phyloP scores from a whole-genome alignment of 2,113 vertebrate species.

The Herpailurus yagouaroundi region DNA sequence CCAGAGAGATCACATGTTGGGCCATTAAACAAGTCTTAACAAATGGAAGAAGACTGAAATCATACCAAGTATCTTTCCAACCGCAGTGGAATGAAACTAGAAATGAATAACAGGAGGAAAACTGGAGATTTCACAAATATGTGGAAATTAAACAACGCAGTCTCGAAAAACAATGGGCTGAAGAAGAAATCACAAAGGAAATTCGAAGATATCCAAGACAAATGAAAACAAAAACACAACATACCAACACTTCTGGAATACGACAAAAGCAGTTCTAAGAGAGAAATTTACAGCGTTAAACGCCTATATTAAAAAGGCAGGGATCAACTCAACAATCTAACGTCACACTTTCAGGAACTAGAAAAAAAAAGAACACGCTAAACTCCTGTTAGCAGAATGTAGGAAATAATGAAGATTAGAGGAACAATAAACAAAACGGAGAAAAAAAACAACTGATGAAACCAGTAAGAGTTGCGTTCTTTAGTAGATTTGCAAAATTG shows the following conservation, averaged over 20 bases:
- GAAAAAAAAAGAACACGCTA: background rate
- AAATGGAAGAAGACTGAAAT: background rate
- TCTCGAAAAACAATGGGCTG: background rate
- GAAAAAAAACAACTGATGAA: background rate
- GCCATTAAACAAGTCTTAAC: background rate
- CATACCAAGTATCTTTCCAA: background rate
- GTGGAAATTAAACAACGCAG: background rate
- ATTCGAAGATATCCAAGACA: background rate
- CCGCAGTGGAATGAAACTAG: background rate
- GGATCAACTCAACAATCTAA: background rate
- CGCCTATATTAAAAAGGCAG: background rate
- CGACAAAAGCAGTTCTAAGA: background rate
- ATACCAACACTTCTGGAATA: background rate
- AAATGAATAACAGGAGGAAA: background rate
- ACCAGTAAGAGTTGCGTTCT: background rate
- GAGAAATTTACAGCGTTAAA: background rate
- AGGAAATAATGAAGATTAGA: background rate
- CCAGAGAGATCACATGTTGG: background rate
- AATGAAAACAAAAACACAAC: background rate
- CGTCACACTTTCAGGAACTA: background rate
- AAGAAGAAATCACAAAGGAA: background rate
- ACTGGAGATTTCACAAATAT: background rate
- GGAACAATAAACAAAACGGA: background rate
- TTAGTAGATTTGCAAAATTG: background rate
- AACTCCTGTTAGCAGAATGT: background rate